phyloP scores from a whole-genome alignment of 2,113 vertebrate species.

The Xiphorhynchus elegans region DNA sequence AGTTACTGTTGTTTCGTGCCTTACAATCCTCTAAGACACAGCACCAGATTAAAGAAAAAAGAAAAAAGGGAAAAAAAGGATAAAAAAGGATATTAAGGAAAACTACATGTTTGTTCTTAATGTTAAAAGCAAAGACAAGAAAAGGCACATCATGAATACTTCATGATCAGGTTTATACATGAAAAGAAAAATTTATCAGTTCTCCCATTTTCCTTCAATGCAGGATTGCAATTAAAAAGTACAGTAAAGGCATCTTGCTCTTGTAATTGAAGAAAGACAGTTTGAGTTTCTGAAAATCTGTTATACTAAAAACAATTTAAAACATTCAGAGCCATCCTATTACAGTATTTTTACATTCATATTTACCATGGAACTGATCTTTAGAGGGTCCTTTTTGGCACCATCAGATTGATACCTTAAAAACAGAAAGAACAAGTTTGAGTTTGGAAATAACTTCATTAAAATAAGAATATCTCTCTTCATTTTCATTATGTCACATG shows the following conservation, averaged over 20 bases:
- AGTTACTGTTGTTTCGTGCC: neutral
- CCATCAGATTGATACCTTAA: constrained; percentile 92
- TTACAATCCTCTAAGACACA: neutral
- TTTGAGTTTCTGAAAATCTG: neutral
- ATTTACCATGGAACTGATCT: constrained; percentile 95
- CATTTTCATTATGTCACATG: neutral
- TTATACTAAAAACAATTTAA: neutral
- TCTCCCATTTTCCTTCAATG: neutral
- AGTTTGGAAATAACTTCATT: neutral
- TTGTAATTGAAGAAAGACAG: neutral
- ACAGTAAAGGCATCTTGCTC: neutral
- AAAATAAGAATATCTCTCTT: neutral
- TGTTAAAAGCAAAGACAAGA: neutral
- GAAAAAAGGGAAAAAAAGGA: neutral
- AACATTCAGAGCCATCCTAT: neutral
- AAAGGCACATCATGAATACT: neutral
- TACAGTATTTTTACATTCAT: neutral
- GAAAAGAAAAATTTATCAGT: neutral
- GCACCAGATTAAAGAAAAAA: neutral
- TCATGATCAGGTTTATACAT: neutral
- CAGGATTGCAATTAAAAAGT: neutral
- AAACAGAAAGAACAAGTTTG: constrained; percentile 34
- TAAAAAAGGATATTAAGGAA: neutral
- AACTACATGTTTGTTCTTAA: neutral
- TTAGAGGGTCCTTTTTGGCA: constrained; percentile 95